These are phyloP conservation scores for Ailurus styani DNA, from an alignment of 2,113 vertebrate species.

Conservation along the genomic window DNA sequence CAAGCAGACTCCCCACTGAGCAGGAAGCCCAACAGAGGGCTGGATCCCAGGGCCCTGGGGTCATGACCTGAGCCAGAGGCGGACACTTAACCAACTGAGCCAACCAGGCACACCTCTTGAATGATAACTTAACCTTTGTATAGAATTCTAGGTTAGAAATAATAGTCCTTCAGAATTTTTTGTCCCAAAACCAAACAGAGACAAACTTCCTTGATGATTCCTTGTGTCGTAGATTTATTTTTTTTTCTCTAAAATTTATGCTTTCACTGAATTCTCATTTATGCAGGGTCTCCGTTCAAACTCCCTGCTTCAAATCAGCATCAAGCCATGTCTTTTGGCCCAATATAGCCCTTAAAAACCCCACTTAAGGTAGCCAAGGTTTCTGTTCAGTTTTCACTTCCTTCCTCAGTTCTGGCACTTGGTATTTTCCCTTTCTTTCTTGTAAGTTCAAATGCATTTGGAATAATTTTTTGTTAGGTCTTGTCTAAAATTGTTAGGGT, in stretches of 20 bases:
- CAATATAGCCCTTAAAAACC: background rate
- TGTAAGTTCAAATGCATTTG: background rate
- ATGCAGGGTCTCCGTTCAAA: background rate
- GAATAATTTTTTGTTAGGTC: background rate
- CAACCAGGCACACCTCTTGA: background rate
- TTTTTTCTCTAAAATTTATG: background rate
- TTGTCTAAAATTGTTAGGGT: background rate
- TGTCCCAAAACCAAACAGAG: background rate
- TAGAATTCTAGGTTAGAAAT: conserved; percentile 2
- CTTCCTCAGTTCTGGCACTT: background rate
- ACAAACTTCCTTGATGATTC: background rate
- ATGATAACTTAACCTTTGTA: background rate
- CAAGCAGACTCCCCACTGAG: too few relatives aligned
- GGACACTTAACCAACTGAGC: background rate
- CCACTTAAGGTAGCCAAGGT: background rate
- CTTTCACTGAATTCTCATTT: background rate
- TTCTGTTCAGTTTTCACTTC: background rate
- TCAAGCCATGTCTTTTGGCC: background rate
- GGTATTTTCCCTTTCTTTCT: conserved; percentile 25
- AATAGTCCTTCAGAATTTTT: background rate
- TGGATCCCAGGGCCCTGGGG: background rate
- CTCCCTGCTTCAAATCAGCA: background rate
- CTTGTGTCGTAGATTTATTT: background rate
- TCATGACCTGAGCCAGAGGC: background rate
- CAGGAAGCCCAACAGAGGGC: background rate